Percentiles rank a stretch among this genome's conserved stretches.
These are phyloP conservation scores for Phlogophora meticulosa DNA, from an alignment of 2,888 invertebrate species.

Conservation along the genomic window DNA sequence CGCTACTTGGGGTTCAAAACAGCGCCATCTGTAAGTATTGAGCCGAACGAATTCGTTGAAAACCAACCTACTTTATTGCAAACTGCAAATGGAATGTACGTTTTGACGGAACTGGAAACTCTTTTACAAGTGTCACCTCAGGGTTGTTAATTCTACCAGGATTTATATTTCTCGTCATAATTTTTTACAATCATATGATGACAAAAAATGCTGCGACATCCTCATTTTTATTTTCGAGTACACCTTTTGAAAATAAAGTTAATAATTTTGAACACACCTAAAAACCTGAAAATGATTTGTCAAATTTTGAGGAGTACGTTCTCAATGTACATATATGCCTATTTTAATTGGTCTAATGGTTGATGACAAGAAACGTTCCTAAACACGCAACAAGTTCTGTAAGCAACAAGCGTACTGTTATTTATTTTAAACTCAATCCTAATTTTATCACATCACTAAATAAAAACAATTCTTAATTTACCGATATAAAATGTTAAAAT, in stretches of 20 bases:
- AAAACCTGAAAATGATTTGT: conserved; percentile 36
- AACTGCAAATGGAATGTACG: no score
- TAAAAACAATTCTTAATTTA: neutral
- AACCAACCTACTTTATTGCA: no score
- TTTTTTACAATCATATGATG: neutral
- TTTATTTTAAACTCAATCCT: no score
- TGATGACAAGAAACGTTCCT: accelerated
- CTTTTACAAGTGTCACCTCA: no score
- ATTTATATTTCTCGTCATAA: no score
- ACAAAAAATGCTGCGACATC: neutral
- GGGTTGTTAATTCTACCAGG: no score
- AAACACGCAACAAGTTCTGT: neutral
- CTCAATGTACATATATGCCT: neutral
- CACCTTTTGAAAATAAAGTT: no score
- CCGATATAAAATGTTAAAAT: no score
- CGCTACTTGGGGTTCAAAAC: neutral
- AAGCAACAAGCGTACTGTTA: no score
- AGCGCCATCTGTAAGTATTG: conserved; percentile 41
- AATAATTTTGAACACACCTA: conserved; percentile 8
- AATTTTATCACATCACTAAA: accelerated
- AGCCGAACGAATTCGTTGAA: neutral
- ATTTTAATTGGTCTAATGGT: neutral
- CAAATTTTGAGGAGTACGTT: conserved; percentile 32
- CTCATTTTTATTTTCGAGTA: neutral
- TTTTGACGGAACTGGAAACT: no score